phyloP scores from a whole-genome alignment of 2,888 invertebrate species.

The Cryptocephalus moraei region DNA sequence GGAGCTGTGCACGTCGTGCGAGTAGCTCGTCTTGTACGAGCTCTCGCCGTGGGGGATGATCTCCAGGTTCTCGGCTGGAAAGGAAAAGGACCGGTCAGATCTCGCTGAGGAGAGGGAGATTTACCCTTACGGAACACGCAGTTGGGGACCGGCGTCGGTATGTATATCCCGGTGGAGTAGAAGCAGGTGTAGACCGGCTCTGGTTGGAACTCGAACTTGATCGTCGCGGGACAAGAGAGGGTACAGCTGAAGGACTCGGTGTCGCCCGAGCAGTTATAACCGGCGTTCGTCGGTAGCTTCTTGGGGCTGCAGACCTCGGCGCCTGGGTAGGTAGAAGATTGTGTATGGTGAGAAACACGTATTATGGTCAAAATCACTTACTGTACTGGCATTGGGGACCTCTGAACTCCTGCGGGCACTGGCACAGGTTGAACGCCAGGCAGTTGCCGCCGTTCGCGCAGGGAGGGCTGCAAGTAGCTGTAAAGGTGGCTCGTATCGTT shows the following conservation, averaged over 20 bases:
- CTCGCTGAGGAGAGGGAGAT: background rate
- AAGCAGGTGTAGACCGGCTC: constrained; percentile 54
- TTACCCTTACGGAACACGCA: constrained; percentile 52
- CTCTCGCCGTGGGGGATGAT: background rate
- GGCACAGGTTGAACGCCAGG: constrained; percentile 63
- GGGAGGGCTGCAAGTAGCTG: constrained; percentile 57
- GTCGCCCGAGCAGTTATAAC: constrained; percentile 59
- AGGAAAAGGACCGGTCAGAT: background rate
- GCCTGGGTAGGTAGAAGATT: constrained; percentile 36
- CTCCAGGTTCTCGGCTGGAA: background rate
- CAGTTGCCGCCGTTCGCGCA: constrained; percentile 79
- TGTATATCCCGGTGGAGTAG: constrained; percentile 54
- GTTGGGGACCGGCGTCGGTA: constrained; percentile 61
- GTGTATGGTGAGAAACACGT: too few species aligned
- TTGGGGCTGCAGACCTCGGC: constrained; percentile 48
- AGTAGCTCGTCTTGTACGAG: background rate
- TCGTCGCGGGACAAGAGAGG: constrained; percentile 55
- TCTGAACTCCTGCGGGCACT: constrained; percentile 60
- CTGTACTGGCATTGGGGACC: constrained; percentile 66
- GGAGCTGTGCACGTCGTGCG: too few species aligned
- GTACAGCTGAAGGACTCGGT: constrained; percentile 51
- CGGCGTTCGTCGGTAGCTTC: constrained; percentile 66
- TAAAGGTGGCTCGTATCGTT: constrained; percentile 13
- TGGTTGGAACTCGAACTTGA: constrained; percentile 50
- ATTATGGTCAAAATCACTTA: constrained; percentile 35